Conservation (phyloP, 2,797 vertebrate species). For the Parauchenoglanis ngamensis region DNA sequence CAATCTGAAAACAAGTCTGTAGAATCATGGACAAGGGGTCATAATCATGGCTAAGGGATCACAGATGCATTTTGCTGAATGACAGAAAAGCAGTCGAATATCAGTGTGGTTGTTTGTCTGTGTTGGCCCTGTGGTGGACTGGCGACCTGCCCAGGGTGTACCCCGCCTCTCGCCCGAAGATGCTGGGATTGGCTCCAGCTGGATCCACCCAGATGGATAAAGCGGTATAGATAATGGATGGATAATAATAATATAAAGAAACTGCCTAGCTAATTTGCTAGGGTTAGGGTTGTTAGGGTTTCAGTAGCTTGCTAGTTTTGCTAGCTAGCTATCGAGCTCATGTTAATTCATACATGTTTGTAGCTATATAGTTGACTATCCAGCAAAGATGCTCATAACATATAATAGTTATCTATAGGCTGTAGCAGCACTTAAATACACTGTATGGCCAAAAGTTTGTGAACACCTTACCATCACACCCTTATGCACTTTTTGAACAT, state of each 20-base stretch:
- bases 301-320: neutral
- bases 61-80: neutral
- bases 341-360: neutral
- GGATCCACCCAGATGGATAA: too few species aligned
- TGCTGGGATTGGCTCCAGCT: too few species aligned
- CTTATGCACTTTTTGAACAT: neutral
- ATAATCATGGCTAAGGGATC: neutral
- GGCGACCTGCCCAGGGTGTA: too few species aligned
- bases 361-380: neutral
- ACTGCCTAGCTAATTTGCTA: neutral
- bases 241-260: too few species aligned
- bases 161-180: too few species aligned
- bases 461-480: too few species aligned
- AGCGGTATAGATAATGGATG: neutral
- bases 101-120: neutral
- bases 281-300: neutral
- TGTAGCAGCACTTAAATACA: neutral
- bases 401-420: too few species aligned
- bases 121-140: too few species aligned
- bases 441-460: neutral
- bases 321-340: neutral
- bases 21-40: neutral
- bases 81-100: neutral
- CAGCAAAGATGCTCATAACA: neutral
- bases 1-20: constrained; percentile 3